These are phyloP conservation scores for Zaprionus tsacasi DNA, from an alignment of 1,140 invertebrate genomes.

Conservation along the genomic window DNA sequence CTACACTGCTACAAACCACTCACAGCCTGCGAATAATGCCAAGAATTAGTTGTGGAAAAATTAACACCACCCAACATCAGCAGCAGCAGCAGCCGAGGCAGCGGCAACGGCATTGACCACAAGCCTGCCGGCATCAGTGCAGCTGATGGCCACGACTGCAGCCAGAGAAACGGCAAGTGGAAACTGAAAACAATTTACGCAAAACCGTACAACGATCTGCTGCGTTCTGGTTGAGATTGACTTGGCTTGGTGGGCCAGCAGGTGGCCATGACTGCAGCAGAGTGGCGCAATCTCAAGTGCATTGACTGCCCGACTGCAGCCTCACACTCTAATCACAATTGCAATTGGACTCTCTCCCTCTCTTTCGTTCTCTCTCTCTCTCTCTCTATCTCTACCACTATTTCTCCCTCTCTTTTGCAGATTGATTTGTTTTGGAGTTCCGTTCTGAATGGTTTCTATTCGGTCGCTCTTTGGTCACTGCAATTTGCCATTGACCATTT, in stretches of 20 bases:
- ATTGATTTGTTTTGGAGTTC: conserved; percentile 70
- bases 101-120: conserved; percentile 59
- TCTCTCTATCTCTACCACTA: conserved; percentile 8
- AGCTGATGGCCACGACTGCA: neutral
- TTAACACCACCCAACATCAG: conserved; percentile 69
- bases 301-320: conserved; percentile 59
- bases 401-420: conserved; percentile 28
- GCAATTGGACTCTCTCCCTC: conserved; percentile 55
- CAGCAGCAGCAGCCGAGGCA: neutral
- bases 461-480: conserved; percentile 19
- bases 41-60: conserved; percentile 81
- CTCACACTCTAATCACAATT: conserved; percentile 48
- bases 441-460: conserved; percentile 39
- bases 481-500: conserved; percentile 53
- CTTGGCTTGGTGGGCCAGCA: conserved; percentile 39
- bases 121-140: conserved; percentile 34
- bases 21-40: conserved; percentile 55
- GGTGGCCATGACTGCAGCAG: conserved; percentile 34
- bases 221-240: conserved; percentile 36
- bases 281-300: conserved; percentile 61
- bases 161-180: conserved; percentile 34
- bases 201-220: conserved; percentile 64
- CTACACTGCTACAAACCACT: conserved; percentile 15
- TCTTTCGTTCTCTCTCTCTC: conserved; percentile 14
- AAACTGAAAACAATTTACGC: conserved; percentile 74